Percentiles rank a stretch among this genome's conserved stretches.
Evolutionary conservation across 2,797 vertebrate genomes (phyloP).

Genomic region (Cyprinodon diabolis): DNA sequence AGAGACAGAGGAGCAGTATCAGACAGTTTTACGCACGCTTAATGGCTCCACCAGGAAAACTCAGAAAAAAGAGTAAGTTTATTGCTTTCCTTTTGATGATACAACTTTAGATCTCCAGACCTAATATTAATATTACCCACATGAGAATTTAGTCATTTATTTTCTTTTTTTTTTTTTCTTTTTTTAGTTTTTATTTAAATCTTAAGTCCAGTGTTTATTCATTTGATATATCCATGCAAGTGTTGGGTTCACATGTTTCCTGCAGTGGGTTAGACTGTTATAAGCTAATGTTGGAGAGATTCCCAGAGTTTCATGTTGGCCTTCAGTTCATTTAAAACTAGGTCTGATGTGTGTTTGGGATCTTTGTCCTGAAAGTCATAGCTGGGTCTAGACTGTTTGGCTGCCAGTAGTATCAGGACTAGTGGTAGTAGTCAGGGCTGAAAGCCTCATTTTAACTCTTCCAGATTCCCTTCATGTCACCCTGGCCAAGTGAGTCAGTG

Average conservation of each 20-base stretch:
- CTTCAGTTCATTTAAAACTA: not conserved
- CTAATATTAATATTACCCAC: not conserved
- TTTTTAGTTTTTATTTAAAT: not conserved
- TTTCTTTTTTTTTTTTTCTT: not conserved
- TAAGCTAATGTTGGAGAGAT: not conserved
- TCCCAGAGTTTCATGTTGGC: not conserved
- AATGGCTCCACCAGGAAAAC: constrained; percentile 89
- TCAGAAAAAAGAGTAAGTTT: constrained; percentile 91
- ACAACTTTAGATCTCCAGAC: not conserved
- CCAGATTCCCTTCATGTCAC: too few relatives aligned
- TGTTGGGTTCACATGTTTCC: not conserved
- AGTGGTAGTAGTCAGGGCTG: too few relatives aligned
- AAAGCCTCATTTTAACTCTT: too few relatives aligned
- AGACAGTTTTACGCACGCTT: constrained; percentile 87
- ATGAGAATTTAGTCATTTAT: not conserved
- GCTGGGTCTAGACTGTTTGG: too few relatives aligned
- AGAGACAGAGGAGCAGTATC: constrained; percentile 92
- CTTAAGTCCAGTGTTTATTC: not conserved
- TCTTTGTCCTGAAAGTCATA: too few relatives aligned
- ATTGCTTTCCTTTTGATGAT: not conserved
- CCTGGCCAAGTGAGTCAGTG: too few relatives aligned
- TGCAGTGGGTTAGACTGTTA: not conserved
- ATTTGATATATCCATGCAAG: not conserved
- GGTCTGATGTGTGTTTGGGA: not conserved
- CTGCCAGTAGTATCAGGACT: too few relatives aligned